Conservation (phyloP, 2,113 vertebrate species). For the Phyllostomus hastatus region DNA sequence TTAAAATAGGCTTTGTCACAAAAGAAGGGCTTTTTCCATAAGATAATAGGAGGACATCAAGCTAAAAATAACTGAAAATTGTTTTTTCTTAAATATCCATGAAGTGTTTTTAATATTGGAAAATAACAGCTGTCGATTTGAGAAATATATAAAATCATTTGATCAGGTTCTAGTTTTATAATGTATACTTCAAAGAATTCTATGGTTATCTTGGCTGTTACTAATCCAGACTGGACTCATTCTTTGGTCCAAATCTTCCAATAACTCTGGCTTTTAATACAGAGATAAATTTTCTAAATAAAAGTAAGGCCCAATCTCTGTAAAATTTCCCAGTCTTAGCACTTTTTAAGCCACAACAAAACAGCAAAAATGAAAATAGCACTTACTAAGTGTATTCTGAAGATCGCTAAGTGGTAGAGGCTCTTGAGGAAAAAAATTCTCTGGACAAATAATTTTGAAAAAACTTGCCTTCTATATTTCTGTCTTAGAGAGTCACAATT, state of each 20-base stretch:
- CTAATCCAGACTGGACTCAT: background rate
- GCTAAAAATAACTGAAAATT: background rate
- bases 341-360: background rate
- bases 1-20: background rate
- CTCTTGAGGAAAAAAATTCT: background rate
- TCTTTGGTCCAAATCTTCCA: conserved; percentile 1
- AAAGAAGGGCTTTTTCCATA: background rate
- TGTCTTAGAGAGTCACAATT: background rate
- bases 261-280: background rate
- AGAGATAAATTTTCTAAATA: background rate
- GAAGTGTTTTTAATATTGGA: conserved; percentile 21
- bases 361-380: background rate
- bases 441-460: background rate
- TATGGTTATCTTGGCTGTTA: background rate
- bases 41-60: background rate
- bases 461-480: background rate
- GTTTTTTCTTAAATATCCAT: background rate
- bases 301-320: background rate
- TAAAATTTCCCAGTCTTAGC: background rate
- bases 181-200: background rate
- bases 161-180: background rate
- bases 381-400: background rate
- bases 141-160: background rate
- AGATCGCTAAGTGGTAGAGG: background rate
- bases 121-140: conserved; percentile 5